Conservation (phyloP, 2,888 invertebrate genomes). For the Stenodema calcarata region DNA sequence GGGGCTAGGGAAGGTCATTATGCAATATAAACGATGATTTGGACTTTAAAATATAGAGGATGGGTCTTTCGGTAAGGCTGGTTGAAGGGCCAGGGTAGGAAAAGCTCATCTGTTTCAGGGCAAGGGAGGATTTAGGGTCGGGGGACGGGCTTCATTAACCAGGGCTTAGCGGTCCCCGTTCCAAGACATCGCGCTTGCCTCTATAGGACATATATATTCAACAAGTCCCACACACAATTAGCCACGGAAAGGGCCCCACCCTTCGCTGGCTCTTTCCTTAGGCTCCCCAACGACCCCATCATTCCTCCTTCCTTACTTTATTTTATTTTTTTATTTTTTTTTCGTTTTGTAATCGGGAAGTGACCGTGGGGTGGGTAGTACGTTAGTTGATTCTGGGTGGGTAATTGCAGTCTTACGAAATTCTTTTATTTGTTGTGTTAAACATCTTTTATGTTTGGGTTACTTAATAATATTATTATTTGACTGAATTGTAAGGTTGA, state of each 20-base stretch:
- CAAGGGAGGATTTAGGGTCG: constrained; percentile 34
- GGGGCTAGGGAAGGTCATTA: constrained; percentile 46
- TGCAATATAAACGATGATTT: constrained; percentile 54
- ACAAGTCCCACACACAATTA: constrained; percentile 49
- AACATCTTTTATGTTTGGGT: no score
- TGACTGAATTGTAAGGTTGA: no score
- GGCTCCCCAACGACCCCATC: neutral
- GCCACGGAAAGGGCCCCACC: constrained; percentile 28
- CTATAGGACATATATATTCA: constrained; percentile 50
- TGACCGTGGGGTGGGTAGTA: neutral
- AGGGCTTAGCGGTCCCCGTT: constrained; percentile 47
- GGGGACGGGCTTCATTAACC: constrained; percentile 47
- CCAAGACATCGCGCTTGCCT: constrained; percentile 47
- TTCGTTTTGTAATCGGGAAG: neutral
- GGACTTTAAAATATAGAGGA: constrained; percentile 46
- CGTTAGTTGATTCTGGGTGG: neutral
- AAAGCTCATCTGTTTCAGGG: constrained; percentile 46
- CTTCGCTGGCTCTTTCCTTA: neutral
- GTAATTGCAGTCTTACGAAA: no score
- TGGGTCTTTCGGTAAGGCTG: neutral
- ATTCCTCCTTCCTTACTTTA: neutral
- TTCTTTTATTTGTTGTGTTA: no score
- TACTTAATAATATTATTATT: no score
- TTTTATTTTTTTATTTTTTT: no score
- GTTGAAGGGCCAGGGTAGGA: constrained; percentile 17